Evolutionary conservation across 2,888 invertebrate genomes (phyloP), one percentile per base, ranked within the genome.

Genomic region (Ennomos fuscantarius): DNA sequence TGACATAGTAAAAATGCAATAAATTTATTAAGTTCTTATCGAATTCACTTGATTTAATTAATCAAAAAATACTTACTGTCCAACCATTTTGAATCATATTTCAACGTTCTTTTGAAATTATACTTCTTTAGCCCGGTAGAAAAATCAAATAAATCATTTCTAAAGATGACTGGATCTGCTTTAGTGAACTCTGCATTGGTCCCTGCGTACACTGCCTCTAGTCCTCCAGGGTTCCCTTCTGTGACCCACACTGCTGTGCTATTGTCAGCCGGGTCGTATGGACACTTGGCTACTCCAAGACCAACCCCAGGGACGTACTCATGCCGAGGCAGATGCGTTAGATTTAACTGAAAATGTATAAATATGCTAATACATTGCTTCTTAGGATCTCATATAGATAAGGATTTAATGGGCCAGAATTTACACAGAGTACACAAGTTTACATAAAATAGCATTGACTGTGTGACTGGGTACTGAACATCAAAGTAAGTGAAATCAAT

Each of bases 211-310:
- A 96, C 85, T 0, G 94, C 94, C 33, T 95, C 93, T 41, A 95
- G 84, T 37, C 91, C 93, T 55, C 94, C 94, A 51, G 95, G 94
- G 79, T 95, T 95, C 60, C 95, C 95, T 61, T 87, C 82, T 54
- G 94, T 95, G 80, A 95, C 94, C 93, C 95, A 95, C 36, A 96
- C 94, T 5, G 95, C 95, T 1, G 96, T 96, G 70, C 94, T 94
- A 87, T 96, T 96, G 82, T 96, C 95, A 56, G 93, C 93, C 0
- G 95, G 95, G 84, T 95, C 95, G 76, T 94, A 95, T 9, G 96
- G 95, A 78, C 95, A 95, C 76, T 95, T 94, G 45, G 95, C 96
- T 53, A 94, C 93, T 24, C 95, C 95, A 54, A 93, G 86, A n/a
- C 95, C 95, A 54, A 94, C 93, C 54, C 94, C 94, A 35, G 94